Conservation (phyloP, 2,113 vertebrate species). For the Sander lucioperca region DNA sequence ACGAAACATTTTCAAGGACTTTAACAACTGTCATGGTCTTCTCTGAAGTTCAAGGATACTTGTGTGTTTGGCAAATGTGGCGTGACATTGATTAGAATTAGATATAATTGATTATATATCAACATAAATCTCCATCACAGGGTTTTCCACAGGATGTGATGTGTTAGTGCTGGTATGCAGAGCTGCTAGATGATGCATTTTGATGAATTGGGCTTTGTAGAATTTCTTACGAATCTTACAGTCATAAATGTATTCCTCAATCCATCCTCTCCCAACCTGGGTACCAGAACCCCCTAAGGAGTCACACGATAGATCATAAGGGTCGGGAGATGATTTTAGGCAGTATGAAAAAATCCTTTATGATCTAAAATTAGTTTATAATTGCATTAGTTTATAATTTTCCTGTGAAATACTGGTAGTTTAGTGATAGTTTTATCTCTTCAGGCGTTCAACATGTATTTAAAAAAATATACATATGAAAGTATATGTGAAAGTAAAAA, state of each 20-base stretch:
- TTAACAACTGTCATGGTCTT: background rate
- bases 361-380: background rate
- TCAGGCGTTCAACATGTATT: background rate
- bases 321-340: background rate
- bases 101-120: background rate
- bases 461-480: background rate
- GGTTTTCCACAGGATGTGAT: constrained; percentile 44
- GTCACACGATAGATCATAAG: background rate
- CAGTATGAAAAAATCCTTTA: background rate
- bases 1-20: background rate
- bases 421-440: background rate
- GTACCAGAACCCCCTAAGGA: background rate
- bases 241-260: background rate
- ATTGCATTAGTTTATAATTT: background rate
- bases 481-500: background rate
- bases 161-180: background rate
- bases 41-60: background rate
- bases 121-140: background rate
- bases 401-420: background rate
- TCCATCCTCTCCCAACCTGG: background rate
- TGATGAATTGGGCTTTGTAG: background rate
- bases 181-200: background rate
- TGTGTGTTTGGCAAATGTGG: background rate
- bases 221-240: background rate
- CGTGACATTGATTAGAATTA: background rate